Evolutionary conservation across 2,113 vertebrate genomes (phyloP).

Genomic region (Podocnemis expansa): DNA sequence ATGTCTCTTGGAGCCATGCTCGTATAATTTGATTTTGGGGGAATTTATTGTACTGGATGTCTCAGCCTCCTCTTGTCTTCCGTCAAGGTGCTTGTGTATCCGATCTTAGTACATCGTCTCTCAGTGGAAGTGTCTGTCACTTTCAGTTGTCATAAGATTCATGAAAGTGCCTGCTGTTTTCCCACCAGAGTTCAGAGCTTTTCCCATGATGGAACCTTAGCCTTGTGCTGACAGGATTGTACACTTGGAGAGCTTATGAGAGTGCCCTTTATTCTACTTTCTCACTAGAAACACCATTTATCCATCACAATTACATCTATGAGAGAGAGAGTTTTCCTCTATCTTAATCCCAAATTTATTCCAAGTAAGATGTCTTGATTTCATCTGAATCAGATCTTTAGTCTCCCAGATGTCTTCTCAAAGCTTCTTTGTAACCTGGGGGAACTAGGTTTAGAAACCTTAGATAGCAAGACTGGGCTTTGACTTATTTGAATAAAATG

Average conservation of each 20-base stretch:
- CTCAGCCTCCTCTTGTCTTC: neutral
- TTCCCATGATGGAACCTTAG: neutral
- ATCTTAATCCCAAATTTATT: neutral
- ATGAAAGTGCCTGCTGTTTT: neutral
- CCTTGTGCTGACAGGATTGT: accelerated
- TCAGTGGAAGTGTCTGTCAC: neutral
- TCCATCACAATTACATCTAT: neutral
- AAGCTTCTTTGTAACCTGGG: neutral
- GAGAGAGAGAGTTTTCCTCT: neutral
- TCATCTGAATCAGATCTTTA: accelerated
- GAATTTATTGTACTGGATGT: neutral
- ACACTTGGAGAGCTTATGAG: neutral
- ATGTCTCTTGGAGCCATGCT: neutral
- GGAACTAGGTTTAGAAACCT: neutral
- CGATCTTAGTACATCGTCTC: neutral
- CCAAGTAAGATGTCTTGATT: neutral
- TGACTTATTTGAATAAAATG: neutral
- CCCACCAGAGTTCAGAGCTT: accelerated
- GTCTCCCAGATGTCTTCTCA: neutral
- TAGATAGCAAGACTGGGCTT: neutral
- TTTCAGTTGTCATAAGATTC: neutral
- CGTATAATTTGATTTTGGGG: neutral
- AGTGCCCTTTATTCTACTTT: neutral
- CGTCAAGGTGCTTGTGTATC: neutral
- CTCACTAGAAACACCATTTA: accelerated